phyloP scores from a whole-genome alignment of 2,113 vertebrate species.

The Rhodinocichla rosea region DNA sequence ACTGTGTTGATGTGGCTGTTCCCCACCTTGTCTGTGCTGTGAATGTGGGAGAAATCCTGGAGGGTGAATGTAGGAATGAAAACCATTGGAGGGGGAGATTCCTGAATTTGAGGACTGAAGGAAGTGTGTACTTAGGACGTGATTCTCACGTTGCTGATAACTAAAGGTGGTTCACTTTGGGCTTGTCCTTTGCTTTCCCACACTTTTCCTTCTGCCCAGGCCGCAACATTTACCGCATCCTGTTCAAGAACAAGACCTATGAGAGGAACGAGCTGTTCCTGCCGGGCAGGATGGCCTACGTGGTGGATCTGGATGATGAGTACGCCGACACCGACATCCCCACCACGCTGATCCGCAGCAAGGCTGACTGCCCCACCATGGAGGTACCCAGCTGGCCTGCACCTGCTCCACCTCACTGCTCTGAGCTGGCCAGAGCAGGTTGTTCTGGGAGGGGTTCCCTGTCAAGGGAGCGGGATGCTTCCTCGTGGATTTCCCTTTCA shows the following conservation, averaged over 20 bases:
- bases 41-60: not conserved
- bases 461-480: not conserved
- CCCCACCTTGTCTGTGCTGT: not conserved
- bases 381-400: constrained; percentile 75
- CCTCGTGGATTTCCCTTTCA: constrained; percentile 60
- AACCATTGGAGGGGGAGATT: not conserved
- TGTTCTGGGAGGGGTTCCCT: not conserved
- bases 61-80: not conserved
- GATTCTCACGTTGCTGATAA: not conserved
- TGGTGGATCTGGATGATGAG: constrained; percentile 96
- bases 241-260: constrained; percentile 85
- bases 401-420: rapidly evolving
- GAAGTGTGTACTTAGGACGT: rapidly evolving
- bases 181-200: not conserved
- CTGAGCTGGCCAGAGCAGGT: not conserved
- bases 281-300: constrained; percentile 95
- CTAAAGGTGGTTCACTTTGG: rapidly evolving
- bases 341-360: constrained; percentile 96
- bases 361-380: constrained; percentile 98
- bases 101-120: not conserved
- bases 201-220: constrained; percentile 57
- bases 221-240: constrained; percentile 90
- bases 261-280: constrained; percentile 97
- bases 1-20: not conserved
- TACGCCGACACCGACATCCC: constrained; percentile 97